Evolutionary conservation across 2,888 invertebrate species (phyloP).

Genomic region (Lasioglossum oenotherae): DNA sequence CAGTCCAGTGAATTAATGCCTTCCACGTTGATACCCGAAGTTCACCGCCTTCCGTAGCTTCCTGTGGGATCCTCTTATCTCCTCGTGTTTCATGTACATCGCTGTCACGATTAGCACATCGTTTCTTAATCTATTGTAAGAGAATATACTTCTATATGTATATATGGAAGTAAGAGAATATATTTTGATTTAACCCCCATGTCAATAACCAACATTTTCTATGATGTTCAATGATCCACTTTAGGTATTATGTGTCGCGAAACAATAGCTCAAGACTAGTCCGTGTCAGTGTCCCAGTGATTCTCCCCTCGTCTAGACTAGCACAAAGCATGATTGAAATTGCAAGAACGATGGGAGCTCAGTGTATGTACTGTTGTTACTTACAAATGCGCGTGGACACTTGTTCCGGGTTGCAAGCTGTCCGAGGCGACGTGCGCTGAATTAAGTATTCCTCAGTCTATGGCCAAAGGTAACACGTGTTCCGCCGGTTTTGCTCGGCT

Average conservation of each 20-base stretch:
- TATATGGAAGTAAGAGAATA: neutral
- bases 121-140: neutral
- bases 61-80: conserved; percentile 13
- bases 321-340: neutral
- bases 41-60: conserved; percentile 1
- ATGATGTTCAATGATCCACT: neutral
- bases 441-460: conserved; percentile 49
- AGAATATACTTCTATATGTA: neutral
- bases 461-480: conserved; percentile 61
- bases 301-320: neutral
- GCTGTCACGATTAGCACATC: neutral
- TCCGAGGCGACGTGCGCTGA: conserved; percentile 43
- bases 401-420: conserved; percentile 61
- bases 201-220: neutral
- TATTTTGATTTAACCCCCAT: neutral
- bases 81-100: neutral
- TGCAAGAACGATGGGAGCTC: neutral
- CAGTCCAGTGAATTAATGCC: conserved; percentile 4
- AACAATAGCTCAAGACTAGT: neutral
- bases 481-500: conserved; percentile 29
- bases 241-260: neutral
- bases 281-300: neutral
- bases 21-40: conserved; percentile 1
- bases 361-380: conserved; percentile 27
- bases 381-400: conserved; percentile 55